Evolutionary conservation across 2,888 invertebrate species (phyloP).

Genomic region (Phyllotreta striolata): DNA sequence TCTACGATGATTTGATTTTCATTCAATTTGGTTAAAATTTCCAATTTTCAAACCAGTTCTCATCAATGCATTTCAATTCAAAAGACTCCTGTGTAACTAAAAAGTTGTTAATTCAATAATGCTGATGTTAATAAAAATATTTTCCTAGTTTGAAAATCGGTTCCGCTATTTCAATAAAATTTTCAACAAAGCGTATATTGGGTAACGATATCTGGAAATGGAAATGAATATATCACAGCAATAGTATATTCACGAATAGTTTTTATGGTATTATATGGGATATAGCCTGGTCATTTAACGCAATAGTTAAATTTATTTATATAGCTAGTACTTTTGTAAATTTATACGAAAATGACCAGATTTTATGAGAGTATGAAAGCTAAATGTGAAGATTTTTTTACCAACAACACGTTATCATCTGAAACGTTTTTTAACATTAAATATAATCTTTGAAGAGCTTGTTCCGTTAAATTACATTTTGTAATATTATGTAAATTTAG

Average conservation of each 20-base stretch:
- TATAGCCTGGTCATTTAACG: constrained; percentile 22
- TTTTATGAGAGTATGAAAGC: constrained; percentile 16
- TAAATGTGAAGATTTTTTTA: constrained; percentile 20
- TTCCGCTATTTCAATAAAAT: neutral
- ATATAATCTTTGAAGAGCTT: constrained; percentile 28
- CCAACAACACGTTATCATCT: constrained; percentile 30
- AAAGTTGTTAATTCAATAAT: too few relatives aligned
- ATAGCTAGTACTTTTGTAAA: neutral
- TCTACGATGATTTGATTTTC: constrained; percentile 4
- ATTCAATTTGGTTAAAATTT: constrained; percentile 7
- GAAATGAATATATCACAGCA: constrained; percentile 58
- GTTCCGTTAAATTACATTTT: constrained; percentile 33
- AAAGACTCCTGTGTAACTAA: too few relatives aligned
- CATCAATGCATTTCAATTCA: too few relatives aligned
- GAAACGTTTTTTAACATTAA: constrained; percentile 24
- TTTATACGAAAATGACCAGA: constrained; percentile 15
- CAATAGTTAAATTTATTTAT: neutral
- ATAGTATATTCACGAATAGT: constrained; percentile 54
- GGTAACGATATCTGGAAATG: constrained; percentile 27
- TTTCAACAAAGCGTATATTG: constrained; percentile 26
- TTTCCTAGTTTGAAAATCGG: too few relatives aligned
- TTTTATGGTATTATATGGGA: constrained; percentile 19
- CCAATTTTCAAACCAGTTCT: constrained; percentile 1
- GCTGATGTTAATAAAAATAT: too few relatives aligned
- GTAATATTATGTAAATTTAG: constrained; percentile 29